Base-by-base conservation (phyloP, 2,113 vertebrate species). In the Mugil cephalus region DNA sequence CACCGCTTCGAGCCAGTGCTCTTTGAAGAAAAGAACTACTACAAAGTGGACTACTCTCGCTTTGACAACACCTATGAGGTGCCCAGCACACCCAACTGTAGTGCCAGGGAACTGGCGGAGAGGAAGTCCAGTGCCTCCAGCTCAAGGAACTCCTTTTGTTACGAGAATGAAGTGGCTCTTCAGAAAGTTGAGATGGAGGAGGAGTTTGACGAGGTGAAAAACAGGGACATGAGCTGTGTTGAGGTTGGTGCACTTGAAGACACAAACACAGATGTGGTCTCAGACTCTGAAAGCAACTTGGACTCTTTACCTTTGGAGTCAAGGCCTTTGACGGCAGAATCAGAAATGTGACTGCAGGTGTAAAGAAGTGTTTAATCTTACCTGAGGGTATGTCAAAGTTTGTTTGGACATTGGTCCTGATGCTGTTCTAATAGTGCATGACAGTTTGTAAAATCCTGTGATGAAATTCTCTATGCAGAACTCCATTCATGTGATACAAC, bases 91-190 rank as follows among this genome's bases (percentile, higher is more conserved):
- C 98, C 98, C 13, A 91, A 95, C 35, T 99, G 97, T 15, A 97
- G 96, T 62, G 97, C 98, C 81, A 95, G 95, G 88, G 96, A 99
- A 88, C 94, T 99, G 73, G 96, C 96, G 0, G 95, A 98, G 80
- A 97, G 93, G 91, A 98, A 96, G 50, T 96, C 95, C 15, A 93
- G 93, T 11, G 87, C 94, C 48, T 96, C 96, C 0, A 95, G 94
- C 0, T 94, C 94, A 1, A 85, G 81, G 73, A 99, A 98, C 91
- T 97, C 98, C 17, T 99, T 99, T 92, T 99, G 98, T 84, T 99
- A 99, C 0, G 98, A 99, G 93, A 99, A 99, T 1, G 98, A 99
- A 86, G 96, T 99, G 54, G 96, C 97, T n/a, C 94, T 99, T 1
- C 96, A 96, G 91, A 99, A 98, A 90, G 96, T 97, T 54, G 96